phyloP scores from a whole-genome alignment of 92 coral and sea anemone species.

The Diadumene lineata region DNA sequence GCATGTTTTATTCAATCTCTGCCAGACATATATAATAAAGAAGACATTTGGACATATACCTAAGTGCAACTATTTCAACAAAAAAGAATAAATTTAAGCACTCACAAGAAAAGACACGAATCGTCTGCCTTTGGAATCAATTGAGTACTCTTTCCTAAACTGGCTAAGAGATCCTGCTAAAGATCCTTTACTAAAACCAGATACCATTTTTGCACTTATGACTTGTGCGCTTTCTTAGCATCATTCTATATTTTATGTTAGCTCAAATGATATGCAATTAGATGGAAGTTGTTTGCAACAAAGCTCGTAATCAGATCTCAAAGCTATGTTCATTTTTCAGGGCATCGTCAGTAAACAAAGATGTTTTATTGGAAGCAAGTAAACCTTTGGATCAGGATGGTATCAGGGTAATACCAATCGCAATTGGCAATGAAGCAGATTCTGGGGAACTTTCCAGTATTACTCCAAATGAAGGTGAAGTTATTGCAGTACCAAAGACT shows the following conservation, averaged over 20 bases:
- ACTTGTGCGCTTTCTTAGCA: too few relatives aligned
- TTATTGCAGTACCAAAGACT: slow-evolving; percentile 21
- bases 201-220: too few relatives aligned
- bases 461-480: slow-evolving; percentile 33
- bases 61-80: not conserved
- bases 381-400: slow-evolving; percentile 46
- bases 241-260: too few relatives aligned
- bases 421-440: slow-evolving; percentile 51
- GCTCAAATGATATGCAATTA: too few relatives aligned
- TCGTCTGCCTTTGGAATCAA: too few relatives aligned
- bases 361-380: slow-evolving; percentile 29
- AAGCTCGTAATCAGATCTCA: not conserved
- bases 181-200: too few relatives aligned
- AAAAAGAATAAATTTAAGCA: too few relatives aligned
- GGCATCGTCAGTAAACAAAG: slow-evolving; percentile 17
- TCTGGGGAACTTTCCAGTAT: slow-evolving; percentile 27
- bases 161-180: too few relatives aligned
- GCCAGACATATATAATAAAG: not conserved
- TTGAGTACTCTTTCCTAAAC: too few relatives aligned
- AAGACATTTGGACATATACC: not conserved
- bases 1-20: not conserved
- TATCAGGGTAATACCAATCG: slow-evolving; percentile 40
- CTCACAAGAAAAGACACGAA: too few relatives aligned
- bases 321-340: not conserved
- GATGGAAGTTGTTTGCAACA: too few relatives aligned